phyloP scores from a whole-genome alignment of 2,113 vertebrate genomes.

The Glaucomys volans region DNA sequence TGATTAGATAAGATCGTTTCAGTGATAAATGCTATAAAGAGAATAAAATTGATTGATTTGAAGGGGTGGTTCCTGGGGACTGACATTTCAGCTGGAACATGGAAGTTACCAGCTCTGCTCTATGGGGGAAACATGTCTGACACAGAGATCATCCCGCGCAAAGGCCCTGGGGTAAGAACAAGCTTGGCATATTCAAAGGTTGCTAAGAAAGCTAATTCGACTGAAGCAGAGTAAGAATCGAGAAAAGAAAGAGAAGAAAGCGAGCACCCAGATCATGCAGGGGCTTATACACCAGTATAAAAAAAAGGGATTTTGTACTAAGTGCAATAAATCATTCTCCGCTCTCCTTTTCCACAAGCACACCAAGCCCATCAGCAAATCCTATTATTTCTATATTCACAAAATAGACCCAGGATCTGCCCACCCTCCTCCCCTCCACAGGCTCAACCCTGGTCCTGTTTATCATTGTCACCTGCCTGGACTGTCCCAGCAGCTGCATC shows the following conservation, averaged over 20 bases:
- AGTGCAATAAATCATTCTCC: background rate
- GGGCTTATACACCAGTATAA: background rate
- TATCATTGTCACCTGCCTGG: background rate
- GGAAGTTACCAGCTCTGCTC: background rate
- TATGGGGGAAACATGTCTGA: background rate
- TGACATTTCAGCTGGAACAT: constrained; percentile 15
- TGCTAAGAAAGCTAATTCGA: background rate
- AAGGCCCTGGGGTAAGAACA: background rate
- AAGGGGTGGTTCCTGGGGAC: background rate
- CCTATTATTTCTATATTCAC: background rate
- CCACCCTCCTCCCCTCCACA: background rate
- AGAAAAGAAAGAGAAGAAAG: background rate
- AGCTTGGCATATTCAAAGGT: background rate
- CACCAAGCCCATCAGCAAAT: background rate
- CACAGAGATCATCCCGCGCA: background rate
- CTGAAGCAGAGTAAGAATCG: background rate
- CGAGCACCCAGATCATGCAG: background rate
- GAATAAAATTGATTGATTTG: background rate
- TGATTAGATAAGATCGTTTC: background rate
- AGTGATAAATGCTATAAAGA: background rate
- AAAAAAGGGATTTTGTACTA: constrained; percentile 38
- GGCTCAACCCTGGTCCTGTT: background rate
- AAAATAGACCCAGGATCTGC: background rate
- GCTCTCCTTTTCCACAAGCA: background rate
- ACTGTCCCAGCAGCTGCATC: background rate